phyloP scores from a whole-genome alignment of 2,888 invertebrate species.

The Tenthredo scrophulariae region DNA sequence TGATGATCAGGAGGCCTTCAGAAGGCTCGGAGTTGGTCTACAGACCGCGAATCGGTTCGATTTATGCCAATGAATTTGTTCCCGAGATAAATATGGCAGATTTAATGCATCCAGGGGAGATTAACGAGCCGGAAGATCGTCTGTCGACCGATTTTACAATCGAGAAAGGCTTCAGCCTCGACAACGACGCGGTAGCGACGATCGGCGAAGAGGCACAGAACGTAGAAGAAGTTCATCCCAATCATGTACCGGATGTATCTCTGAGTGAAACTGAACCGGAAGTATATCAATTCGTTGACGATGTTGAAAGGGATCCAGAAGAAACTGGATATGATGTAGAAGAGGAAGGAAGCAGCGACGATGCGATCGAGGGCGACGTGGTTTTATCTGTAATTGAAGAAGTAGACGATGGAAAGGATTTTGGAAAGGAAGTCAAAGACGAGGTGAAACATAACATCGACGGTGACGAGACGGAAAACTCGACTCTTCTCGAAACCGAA shows the following conservation, averaged over 20 bases:
- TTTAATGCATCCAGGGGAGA: neutral
- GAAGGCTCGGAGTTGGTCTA: neutral
- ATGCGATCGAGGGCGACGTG: neutral
- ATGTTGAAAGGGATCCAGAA: neutral
- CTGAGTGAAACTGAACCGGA: neutral
- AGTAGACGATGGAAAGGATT: neutral
- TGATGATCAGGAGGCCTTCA: neutral
- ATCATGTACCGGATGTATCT: neutral
- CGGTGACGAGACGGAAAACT: constrained; percentile 14
- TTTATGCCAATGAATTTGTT: neutral
- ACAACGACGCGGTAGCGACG: neutral
- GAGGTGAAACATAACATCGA: neutral
- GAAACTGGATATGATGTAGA: neutral
- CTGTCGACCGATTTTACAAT: neutral
- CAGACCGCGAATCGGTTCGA: constrained; percentile 14
- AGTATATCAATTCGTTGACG: constrained; percentile 4
- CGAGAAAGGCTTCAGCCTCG: neutral
- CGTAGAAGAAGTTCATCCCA: neutral
- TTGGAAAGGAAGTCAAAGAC: neutral
- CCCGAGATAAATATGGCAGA: neutral
- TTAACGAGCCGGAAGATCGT: neutral
- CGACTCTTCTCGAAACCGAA: constrained; percentile 56
- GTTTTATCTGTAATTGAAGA: constrained; percentile 5
- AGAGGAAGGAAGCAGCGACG: constrained; percentile 18
- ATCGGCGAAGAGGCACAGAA: neutral